Percentiles rank a stretch among this genome's conserved stretches.
These are phyloP conservation scores for Bombus turneri DNA, from an alignment of 1,140 invertebrate genomes.

Conservation along the genomic window DNA sequence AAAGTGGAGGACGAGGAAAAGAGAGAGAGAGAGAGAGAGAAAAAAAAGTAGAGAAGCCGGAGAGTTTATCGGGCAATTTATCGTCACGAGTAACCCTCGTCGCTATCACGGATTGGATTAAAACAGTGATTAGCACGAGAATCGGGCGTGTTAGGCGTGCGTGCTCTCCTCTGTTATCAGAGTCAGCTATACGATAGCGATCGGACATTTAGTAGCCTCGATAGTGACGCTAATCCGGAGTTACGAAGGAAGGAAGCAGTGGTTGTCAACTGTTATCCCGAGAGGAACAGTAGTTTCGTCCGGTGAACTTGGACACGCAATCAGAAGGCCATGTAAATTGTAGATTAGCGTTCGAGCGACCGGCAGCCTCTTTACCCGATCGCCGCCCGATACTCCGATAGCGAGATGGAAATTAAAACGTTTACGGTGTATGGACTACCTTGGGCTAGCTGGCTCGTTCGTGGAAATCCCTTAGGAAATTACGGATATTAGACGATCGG, in stretches of 20 bases:
- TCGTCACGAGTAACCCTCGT: conserved; percentile 68
- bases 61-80: conserved; percentile 67
- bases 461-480: conserved; percentile 38
- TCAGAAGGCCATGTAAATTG: conserved; percentile 67
- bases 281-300: conserved; percentile 57
- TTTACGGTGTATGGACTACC: background rate
- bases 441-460: background rate
- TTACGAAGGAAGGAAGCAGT: conserved; percentile 71
- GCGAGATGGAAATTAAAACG: conserved; percentile 45
- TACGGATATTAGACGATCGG: conserved; percentile 34
- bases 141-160: conserved; percentile 70
- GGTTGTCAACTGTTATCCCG: conserved; percentile 69
- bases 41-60: background rate
- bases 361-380: conserved; percentile 38
- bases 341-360: conserved; percentile 49
- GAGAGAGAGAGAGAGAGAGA: too few relatives aligned
- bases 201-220: conserved; percentile 76
- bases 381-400: conserved; percentile 11
- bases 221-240: conserved; percentile 74
- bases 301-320: conserved; percentile 57
- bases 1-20: too few relatives aligned
- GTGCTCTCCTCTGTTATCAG: conserved; percentile 74
- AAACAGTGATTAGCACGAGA: conserved; percentile 75
- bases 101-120: conserved; percentile 74
- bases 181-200: conserved; percentile 67